These are phyloP conservation scores for Trachymyrmex septentrionalis DNA, from an alignment of 1,140 invertebrate genomes.

Conservation along the genomic window DNA sequence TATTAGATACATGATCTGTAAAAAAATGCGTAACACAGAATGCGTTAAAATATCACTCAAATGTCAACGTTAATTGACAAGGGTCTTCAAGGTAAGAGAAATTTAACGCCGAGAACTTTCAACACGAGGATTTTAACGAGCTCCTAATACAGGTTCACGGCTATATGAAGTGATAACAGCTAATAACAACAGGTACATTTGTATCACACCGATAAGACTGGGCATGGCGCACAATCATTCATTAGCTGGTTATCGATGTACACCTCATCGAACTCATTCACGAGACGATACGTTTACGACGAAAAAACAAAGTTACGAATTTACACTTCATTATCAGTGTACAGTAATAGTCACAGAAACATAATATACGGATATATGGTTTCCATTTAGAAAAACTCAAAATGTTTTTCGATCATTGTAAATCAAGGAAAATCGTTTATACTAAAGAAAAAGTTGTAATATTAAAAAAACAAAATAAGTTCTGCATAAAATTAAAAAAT, in stretches of 20 bases:
- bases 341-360: not conserved
- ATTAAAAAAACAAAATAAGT: too few species aligned
- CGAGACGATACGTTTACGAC: not conserved
- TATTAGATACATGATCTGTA: not conserved
- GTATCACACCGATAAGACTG: slow-evolving; percentile 34
- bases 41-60: not conserved
- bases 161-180: slow-evolving; percentile 43
- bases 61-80: slow-evolving; percentile 38
- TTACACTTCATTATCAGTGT: slow-evolving; percentile 1
- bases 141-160: slow-evolving; percentile 28
- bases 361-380: not conserved
- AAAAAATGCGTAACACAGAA: not conserved
- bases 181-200: slow-evolving; percentile 44
- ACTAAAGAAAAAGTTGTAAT: too few species aligned
- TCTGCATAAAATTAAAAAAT: too few species aligned
- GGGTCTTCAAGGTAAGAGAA: not conserved
- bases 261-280: slow-evolving; percentile 9
- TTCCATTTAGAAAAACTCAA: not conserved
- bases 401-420: not conserved
- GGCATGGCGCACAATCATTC: slow-evolving; percentile 29
- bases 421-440: not conserved
- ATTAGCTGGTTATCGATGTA: not conserved
- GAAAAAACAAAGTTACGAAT: slow-evolving; percentile 45
- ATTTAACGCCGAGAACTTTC: slow-evolving; percentile 6
- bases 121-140: slow-evolving; percentile 15